phyloP scores from a whole-genome alignment of 2,797 vertebrate genomes.

The Phrynocephalus vlangalii region DNA sequence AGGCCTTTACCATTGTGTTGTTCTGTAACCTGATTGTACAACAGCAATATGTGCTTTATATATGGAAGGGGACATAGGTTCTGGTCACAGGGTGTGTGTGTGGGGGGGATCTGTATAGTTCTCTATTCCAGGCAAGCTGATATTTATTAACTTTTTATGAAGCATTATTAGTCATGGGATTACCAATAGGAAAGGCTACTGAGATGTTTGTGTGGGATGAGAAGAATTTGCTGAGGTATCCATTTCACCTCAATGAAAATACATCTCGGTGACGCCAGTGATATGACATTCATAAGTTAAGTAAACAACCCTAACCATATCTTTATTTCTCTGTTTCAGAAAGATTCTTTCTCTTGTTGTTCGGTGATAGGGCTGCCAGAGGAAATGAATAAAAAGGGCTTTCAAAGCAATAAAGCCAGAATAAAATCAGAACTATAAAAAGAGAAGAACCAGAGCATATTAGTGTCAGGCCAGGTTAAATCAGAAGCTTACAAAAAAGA shows the following conservation, averaged over 20 bases:
- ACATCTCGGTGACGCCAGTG: neutral
- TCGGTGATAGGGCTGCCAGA: neutral
- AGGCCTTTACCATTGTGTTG: too few relatives aligned
- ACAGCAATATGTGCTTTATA: too few relatives aligned
- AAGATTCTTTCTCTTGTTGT: neutral
- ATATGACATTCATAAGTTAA: neutral
- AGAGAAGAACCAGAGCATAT: neutral
- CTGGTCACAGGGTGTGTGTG: too few relatives aligned
- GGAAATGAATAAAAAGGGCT: neutral
- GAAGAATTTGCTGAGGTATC: neutral
- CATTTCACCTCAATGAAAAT: neutral
- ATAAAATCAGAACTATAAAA: constrained; percentile 14
- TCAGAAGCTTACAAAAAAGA: neutral
- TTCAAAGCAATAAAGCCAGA: neutral
- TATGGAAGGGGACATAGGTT: too few relatives aligned
- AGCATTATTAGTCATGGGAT: neutral
- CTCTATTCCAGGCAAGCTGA: neutral
- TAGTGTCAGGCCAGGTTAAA: constrained; percentile 9
- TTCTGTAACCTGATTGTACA: too few relatives aligned
- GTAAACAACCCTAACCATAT: neutral
- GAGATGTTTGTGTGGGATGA: neutral
- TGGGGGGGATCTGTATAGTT: neutral
- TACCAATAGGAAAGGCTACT: neutral
- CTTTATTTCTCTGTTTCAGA: neutral
- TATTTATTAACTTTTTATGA: neutral